Evolutionary conservation across 1,140 invertebrate genomes (phyloP), one percentile per base, ranked within the genome.

Genomic region (Panagrolaimus sp.): DNA sequence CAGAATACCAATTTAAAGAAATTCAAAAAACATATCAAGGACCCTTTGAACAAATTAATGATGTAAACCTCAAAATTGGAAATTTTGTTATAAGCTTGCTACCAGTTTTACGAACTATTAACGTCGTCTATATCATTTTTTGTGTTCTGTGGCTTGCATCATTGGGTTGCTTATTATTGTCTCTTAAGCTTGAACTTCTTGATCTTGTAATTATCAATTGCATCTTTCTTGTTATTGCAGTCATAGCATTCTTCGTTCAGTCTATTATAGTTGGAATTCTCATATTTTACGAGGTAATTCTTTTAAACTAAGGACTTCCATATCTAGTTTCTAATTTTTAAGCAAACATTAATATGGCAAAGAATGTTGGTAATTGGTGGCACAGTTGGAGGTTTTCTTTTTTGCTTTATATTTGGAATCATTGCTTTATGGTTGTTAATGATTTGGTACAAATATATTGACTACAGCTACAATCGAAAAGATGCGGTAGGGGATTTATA

Each of bases 381-480:
- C 46, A 73, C 71, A 8, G 70, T 71, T 25, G 77, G 72, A 23
- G 73, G 71, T 27, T 64, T 83, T 25, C 25, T 83, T 16, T 61
- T 81, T 7, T 68, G 73, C 47, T 78, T 78, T 31, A 69, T 77
- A 14, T 72, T 80, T 45, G 63, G 67, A 20, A 11, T 71, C 1
- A 31, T 75, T 14, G 74, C 76, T 38, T 46, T 83, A 9, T 27
- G 44, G 11, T 72, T 81, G 23, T 66, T 74, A 27, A 69, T 82
- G 11, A 72, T 73, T 25, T 83, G 81, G 79, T 78, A 71, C 53
- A 81, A 75, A 13, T 81, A 81, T 71, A 81, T 81, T 63, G 69
- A 72, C 47, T 83, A 81, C 62, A 83, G 82, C 76, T 77, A 78
- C 64, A 71, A 74, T 5, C 44, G 64, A 23, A 68, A 74, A 23